A percentile compares a stretch with the other conserved stretches of the same genome.
phyloP scores from a whole-genome alignment of 1,140 invertebrate species.

The Ceratosolen solmsi region DNA sequence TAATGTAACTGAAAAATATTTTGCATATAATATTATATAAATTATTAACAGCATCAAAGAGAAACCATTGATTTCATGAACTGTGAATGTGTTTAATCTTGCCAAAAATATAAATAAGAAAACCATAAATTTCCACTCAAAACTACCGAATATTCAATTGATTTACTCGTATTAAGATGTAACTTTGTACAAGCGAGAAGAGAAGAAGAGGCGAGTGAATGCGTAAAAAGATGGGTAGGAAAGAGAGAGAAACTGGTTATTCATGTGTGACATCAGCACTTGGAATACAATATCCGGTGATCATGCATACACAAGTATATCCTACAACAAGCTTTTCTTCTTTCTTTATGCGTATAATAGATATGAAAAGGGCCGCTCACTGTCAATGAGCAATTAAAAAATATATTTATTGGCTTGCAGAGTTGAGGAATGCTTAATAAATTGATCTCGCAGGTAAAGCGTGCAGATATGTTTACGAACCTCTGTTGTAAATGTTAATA shows the following conservation, averaged over 20 bases:
- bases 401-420: neutral
- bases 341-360: neutral
- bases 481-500: neutral
- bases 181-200: slow-evolving; percentile 17
- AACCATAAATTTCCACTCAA: slow-evolving; percentile 42
- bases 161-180: slow-evolving; percentile 43
- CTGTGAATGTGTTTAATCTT: neutral
- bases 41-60: slow-evolving; percentile 19
- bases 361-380: neutral
- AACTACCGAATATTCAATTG: slow-evolving; percentile 44
- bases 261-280: slow-evolving; percentile 40
- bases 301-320: neutral
- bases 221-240: neutral
- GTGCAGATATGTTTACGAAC: neutral
- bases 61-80: slow-evolving; percentile 1
- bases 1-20: slow-evolving; percentile 36
- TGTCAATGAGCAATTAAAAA: slow-evolving; percentile 34
- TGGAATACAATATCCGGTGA: slow-evolving; percentile 26
- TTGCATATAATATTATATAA: slow-evolving; percentile 10
- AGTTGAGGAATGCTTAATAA: neutral
- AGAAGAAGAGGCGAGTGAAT: neutral
- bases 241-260: slow-evolving; percentile 32
- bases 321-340: neutral
- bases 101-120: neutral
- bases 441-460: neutral